Percentiles rank a stretch among this genome's conserved stretches.
These are phyloP conservation scores for Cosmorhoe ocellata DNA, from an alignment of 2,888 invertebrate genomes.

Conservation along the genomic window DNA sequence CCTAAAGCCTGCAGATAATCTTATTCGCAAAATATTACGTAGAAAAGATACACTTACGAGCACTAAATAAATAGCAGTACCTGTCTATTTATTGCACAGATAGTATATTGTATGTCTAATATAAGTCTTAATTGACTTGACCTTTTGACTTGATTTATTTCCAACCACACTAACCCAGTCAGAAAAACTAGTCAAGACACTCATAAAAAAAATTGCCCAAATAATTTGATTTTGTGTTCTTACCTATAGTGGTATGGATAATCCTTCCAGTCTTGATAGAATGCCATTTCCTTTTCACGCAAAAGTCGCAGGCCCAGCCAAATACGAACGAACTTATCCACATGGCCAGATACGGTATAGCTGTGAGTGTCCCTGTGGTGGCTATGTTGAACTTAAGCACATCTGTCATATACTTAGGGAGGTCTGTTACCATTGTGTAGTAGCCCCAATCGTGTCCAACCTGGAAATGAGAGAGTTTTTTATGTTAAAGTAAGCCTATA, in stretches of 20 bases:
- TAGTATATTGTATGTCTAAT: too few relatives aligned
- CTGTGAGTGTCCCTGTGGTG: constrained; percentile 84
- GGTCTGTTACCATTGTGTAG: constrained; percentile 87
- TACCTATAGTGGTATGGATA: constrained; percentile 86
- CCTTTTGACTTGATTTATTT: too few relatives aligned
- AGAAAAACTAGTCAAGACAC: too few relatives aligned
- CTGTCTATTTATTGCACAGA: too few relatives aligned
- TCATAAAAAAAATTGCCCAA: too few relatives aligned
- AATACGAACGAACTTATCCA: constrained; percentile 86
- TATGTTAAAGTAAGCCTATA: too few relatives aligned
- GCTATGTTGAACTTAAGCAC: constrained; percentile 86
- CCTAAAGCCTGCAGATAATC: too few relatives aligned
- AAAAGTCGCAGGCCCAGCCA: constrained; percentile 87
- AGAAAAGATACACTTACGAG: too few relatives aligned
- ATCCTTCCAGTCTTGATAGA: constrained; percentile 83
- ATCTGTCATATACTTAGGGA: constrained; percentile 87
- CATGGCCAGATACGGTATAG: constrained; percentile 86
- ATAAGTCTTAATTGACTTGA: too few relatives aligned
- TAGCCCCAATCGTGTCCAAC: constrained; percentile 85
- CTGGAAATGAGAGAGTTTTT: constrained; percentile 41
- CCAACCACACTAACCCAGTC: too few relatives aligned
- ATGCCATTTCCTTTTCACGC: constrained; percentile 83
- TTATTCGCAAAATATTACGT: too few relatives aligned
- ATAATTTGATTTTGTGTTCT: constrained; percentile 27
- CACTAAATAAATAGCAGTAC: too few relatives aligned